Evolutionary conservation across 2,113 vertebrate genomes (phyloP), one percentile per base, ranked within the genome.

Genomic region (Thunnus maccoyii): DNA sequence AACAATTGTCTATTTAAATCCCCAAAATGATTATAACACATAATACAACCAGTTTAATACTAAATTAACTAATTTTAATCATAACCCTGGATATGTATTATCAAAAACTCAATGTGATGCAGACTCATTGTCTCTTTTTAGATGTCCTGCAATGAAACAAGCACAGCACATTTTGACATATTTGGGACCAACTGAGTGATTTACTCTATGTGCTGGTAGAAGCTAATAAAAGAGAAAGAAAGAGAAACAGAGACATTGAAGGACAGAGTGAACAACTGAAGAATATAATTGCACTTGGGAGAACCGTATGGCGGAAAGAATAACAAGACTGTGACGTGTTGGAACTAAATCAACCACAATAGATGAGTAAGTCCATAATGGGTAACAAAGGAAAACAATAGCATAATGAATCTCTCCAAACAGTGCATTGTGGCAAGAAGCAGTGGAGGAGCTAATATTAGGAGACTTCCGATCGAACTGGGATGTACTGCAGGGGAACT

Each of bases 351-450:
- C 41, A 54, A 27, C 27, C 44, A 17, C 41, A 63, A 13, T 3
- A 18, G 50, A 78, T 56, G 36, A 68, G 54, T 25, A 1, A 48
- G 15, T 51, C 20, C 41, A 76, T 48, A 20, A 52, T 3, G 11
- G 18, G 9, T 51, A 20, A 51, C 25, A 36, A 67, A 62, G 32
- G 55, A 58, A 69, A 80, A 85, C 74, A 78, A 5, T 1, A 6
- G 48, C 66, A 56, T 75, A 56, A 78, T 81, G 30, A 82, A 62
- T 66, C 54, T 2, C 8, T 51, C 60, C 52, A 75, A 70, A 66
- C 64, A 56, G 2, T 13, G 51, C 48, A 17, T 20, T 18, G 27
- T 52, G 54, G 73, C 27, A 63, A 36, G 46, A n/a, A n/a, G 52
- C 32, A 9, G 8, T 9, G 54, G 11, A 68, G 68, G 48, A 67